Conservation (phyloP, 2,113 vertebrate species). For the Labeo catla region DNA sequence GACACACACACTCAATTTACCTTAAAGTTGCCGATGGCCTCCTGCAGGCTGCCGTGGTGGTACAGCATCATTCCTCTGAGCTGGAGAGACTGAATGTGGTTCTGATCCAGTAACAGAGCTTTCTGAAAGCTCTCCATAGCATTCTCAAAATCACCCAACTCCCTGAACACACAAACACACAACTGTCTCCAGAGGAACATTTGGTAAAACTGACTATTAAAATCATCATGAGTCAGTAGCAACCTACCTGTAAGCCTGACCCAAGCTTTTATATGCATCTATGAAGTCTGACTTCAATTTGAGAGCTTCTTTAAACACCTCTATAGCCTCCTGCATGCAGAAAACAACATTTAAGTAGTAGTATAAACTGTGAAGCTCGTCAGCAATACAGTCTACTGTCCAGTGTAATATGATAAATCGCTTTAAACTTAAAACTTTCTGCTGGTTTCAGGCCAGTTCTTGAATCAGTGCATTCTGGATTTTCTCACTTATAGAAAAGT, state of each 20-base stretch:
- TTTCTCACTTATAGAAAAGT: neutral
- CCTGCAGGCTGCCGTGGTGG: conserved; percentile 92
- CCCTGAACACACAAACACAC: conserved; percentile 72
- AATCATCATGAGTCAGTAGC: neutral
- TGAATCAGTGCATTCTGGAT: neutral
- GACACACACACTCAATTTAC: no score
- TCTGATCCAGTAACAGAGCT: conserved; percentile 93
- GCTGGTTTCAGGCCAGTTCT: neutral
- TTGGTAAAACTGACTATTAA: neutral
- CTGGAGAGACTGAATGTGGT: conserved; percentile 96
- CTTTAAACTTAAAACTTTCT: neutral
- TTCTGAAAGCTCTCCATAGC: conserved; percentile 97
- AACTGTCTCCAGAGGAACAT: neutral
- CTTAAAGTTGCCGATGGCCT: conserved; percentile 96
- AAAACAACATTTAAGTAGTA: neutral
- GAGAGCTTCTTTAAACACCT: conserved; percentile 94
- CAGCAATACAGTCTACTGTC: neutral
- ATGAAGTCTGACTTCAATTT: conserved; percentile 95
- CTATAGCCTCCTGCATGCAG: conserved; percentile 89
- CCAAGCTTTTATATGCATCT: conserved; percentile 96
- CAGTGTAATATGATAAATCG: neutral
- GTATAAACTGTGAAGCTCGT: neutral
- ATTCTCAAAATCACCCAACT: conserved; percentile 94
- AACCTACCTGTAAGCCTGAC: conserved; percentile 93
- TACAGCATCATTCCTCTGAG: conserved; percentile 97